Evolutionary conservation across 2,888 invertebrate species (phyloP).

Genomic region (Tanytarsus gracilentus): DNA sequence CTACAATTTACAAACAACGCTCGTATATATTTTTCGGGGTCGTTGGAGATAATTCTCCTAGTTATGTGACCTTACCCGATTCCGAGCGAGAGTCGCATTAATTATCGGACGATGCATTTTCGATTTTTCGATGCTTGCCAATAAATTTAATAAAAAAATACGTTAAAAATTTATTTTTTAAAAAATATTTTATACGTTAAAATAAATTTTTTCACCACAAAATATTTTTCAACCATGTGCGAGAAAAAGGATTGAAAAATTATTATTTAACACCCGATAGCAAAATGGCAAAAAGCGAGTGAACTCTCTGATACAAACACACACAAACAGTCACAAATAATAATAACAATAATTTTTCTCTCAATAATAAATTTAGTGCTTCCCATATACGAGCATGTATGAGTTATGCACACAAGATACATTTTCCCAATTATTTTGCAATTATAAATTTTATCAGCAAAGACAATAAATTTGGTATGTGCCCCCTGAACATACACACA

Average conservation of each 20-base stretch:
- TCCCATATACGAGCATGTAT: slow-evolving; percentile 9
- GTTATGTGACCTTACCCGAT: slow-evolving; percentile 16
- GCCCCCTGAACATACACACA: slow-evolving; percentile 3
- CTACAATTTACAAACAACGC: background rate
- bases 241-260: too few species aligned
- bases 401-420: slow-evolving; percentile 2
- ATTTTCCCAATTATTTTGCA: slow-evolving; percentile 29
- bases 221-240: too few species aligned
- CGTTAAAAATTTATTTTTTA: too few species aligned
- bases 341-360: slow-evolving; percentile 27
- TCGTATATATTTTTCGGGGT: slow-evolving; percentile 4
- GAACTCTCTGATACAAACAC: background rate
- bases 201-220: too few species aligned
- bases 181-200: too few species aligned
- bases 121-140: background rate
- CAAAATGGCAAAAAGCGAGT: slow-evolving; percentile 9
- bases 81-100: slow-evolving; percentile 1
- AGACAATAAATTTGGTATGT: slow-evolving; percentile 26
- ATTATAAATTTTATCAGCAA: slow-evolving; percentile 29
- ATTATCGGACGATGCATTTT: slow-evolving; percentile 12
- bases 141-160: background rate
- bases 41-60: background rate
- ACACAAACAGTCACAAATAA: slow-evolving; percentile 9
- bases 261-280: slow-evolving; percentile 24
- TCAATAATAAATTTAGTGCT: slow-evolving; percentile 19